phyloP scores from a whole-genome alignment of 2,888 invertebrate species.

The Tetrapedia diversipes region DNA sequence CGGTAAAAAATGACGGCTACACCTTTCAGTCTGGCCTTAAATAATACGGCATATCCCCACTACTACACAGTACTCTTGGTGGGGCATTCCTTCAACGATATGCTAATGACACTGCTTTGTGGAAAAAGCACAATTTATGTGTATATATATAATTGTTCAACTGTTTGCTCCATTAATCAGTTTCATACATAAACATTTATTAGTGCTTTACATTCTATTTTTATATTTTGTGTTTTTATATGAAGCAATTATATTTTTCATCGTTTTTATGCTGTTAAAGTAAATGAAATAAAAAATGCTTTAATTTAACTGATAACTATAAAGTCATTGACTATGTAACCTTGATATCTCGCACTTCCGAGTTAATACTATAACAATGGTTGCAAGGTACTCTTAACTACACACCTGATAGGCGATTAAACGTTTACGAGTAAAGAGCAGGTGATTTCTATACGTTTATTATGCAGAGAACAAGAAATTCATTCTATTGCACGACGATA shows the following conservation, averaged over 20 bases:
- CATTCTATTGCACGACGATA: slow-evolving; percentile 19
- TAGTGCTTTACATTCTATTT: too few species aligned
- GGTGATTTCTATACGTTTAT: slow-evolving; percentile 23
- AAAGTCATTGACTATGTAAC: neutral
- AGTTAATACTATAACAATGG: slow-evolving; percentile 2
- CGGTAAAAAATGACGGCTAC: too few species aligned
- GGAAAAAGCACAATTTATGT: neutral
- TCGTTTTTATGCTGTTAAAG: too few species aligned
- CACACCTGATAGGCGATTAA: slow-evolving; percentile 33
- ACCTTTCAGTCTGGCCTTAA: too few species aligned
- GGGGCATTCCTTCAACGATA: neutral
- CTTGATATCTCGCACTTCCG: neutral
- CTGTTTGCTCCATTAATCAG: too few species aligned
- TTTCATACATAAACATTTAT: too few species aligned
- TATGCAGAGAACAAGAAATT: slow-evolving; percentile 19
- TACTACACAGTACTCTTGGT: too few species aligned
- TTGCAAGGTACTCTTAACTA: neutral
- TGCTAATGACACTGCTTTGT: neutral
- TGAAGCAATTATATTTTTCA: neutral
- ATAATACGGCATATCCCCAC: too few species aligned
- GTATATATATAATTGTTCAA: neutral
- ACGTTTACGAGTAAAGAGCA: slow-evolving; percentile 17
- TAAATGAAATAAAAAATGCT: too few species aligned
- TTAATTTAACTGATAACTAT: neutral
- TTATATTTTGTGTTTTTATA: too few species aligned